Base-by-base conservation (phyloP, 2,797 vertebrate species). In the Triplophysa yarkandensis region DNA sequence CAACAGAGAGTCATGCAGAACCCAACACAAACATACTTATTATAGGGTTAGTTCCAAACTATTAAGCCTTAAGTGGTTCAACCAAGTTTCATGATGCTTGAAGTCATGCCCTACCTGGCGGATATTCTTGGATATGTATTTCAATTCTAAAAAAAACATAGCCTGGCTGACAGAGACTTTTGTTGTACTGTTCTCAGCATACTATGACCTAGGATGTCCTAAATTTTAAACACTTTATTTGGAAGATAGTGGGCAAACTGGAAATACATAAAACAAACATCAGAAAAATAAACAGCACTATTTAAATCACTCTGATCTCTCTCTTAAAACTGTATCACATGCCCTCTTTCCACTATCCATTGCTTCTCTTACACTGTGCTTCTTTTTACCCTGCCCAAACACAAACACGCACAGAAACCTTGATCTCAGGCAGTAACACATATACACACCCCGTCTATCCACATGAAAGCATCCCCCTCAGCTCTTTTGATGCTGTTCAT, bases 381-480 rank as follows among this genome's bases (percentile, higher is more conserved):
- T 28, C 52, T 73, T 54, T 58, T 32, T 27, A 16, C 16, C 63
- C 41, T 48, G 34, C 23, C 30, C 54, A 68, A 54, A 71, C 58
- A 70, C 46, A 63, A 17, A 73, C 4, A 58, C 27, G 19, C 32
- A 10, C 46, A 52, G 34, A 41, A 54, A 62, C 67, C 67, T 71
- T 64, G 58, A 62, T 57, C 75, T 69, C 44, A 23, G 32, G 44
- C 34, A 0, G 44, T 75, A 52, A 46, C 77, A 78, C 55, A 72
- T 69, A 73, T 57, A 63, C 68, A 78, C 69, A 65, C 50, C 32
- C 60, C 48, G 71, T 75, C 66, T 66, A 80, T 74, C 43, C 23
- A 74, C 76, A 77, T 77, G 71, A 82, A 82, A 80, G 71, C 68
- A 36, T 77, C 77, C 71, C 48, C 68, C 61, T 67, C 74, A 71